Percentiles rank a stretch among this genome's conserved stretches.
phyloP scores from a whole-genome alignment of 2,113 vertebrate genomes.

The Rhabdomys dilectus region DNA sequence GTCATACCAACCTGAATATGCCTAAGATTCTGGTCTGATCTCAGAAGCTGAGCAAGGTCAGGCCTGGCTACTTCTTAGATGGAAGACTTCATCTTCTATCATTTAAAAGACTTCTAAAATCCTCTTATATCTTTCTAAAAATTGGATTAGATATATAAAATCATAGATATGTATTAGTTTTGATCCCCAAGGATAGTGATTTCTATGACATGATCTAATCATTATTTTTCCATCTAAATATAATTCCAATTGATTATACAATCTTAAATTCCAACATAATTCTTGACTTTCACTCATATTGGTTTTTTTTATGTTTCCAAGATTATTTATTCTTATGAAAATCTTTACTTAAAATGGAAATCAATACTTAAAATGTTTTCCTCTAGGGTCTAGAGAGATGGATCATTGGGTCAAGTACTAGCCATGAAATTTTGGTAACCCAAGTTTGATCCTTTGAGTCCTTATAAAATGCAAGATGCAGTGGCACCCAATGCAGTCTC shows the following conservation, averaged over 20 bases:
- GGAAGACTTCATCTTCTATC: not conserved
- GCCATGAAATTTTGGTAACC: not conserved
- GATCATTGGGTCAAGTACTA: not conserved
- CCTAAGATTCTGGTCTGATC: not conserved
- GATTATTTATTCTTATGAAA: not conserved
- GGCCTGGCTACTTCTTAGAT: not conserved
- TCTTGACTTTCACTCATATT: not conserved
- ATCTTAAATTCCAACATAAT: not conserved
- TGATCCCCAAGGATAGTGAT: not conserved
- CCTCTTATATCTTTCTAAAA: constrained; percentile 6
- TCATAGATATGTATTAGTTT: not conserved
- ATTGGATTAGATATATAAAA: constrained; percentile 4
- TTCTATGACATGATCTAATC: not conserved
- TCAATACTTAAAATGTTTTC: not conserved
- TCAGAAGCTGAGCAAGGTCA: not conserved
- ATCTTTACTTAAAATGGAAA: not conserved
- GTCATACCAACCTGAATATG: not conserved
- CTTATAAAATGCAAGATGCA: too few species aligned
- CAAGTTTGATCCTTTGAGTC: not conserved
- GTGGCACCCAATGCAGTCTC: not conserved
- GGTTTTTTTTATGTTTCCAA: constrained; percentile 3
- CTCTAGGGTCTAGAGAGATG: not conserved
- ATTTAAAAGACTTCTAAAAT: not conserved
- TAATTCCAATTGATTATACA: not conserved
- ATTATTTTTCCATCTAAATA: not conserved